Percentiles rank a stretch among this genome's conserved stretches.
phyloP scores from a whole-genome alignment of 2,113 vertebrate genomes.

The Oenanthe oenanthe region DNA sequence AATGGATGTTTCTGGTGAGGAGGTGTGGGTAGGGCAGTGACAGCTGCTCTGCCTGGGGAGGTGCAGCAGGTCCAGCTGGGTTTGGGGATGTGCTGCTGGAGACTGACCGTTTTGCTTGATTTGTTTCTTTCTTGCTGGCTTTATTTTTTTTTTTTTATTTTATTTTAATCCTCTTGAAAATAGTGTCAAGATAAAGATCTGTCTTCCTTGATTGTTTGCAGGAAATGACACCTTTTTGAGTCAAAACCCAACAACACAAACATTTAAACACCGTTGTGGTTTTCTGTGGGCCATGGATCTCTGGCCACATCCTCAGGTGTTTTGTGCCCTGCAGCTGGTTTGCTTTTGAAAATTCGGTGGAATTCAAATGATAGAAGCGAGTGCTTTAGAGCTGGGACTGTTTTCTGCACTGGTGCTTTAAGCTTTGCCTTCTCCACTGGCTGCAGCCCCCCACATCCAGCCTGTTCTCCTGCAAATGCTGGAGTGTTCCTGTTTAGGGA shows the following conservation, averaged over 20 bases:
- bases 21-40: background rate
- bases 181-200: background rate
- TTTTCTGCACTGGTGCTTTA: background rate
- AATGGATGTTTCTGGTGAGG: accelerated
- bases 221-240: background rate
- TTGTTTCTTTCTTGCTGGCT: background rate
- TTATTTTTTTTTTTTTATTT: background rate
- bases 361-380: background rate
- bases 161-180: background rate
- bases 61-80: background rate
- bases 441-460: accelerated
- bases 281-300: background rate
- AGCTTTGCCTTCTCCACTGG: background rate
- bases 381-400: background rate
- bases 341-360: background rate
- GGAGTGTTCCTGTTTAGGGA: accelerated
- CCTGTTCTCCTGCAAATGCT: accelerated
- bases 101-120: background rate
- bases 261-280: accelerated
- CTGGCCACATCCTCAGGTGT: accelerated
- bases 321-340: background rate
- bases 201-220: background rate
- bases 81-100: background rate
- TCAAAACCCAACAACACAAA: background rate
- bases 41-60: background rate